These are phyloP conservation scores for Beroe forskalii DNA, from an alignment of 37 sponge, comb jelly and placozoan species.

Conservation along the genomic window DNA sequence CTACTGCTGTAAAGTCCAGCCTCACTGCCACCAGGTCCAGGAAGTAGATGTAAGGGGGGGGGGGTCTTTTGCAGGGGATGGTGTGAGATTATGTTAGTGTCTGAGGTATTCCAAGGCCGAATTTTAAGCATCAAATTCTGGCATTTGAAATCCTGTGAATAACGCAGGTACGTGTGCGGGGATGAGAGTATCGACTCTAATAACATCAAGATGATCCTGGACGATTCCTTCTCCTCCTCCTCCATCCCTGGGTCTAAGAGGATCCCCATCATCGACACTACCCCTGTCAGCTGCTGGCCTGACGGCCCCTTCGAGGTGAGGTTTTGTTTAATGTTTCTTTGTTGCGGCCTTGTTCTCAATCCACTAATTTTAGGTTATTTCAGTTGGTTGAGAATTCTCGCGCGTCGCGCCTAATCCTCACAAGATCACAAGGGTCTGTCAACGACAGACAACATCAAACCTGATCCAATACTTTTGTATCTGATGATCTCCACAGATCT, in stretches of 20 bases:
- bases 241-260: constrained; percentile 67
- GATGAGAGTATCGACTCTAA: constrained; percentile 65
- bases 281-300: constrained; percentile 80
- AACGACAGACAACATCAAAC: too few species aligned
- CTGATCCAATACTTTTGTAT: too few species aligned
- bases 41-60: not conserved
- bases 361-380: too few species aligned
- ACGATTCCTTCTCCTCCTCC: constrained; percentile 75
- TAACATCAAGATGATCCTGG: constrained; percentile 74
- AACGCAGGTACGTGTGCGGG: constrained; percentile 74
- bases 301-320: constrained; percentile 67
- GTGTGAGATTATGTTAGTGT: too few species aligned
- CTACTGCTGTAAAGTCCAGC: constrained; percentile 79
- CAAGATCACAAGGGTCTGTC: too few species aligned
- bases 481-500: constrained; percentile 71
- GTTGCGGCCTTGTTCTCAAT: too few species aligned
- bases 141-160: too few species aligned
- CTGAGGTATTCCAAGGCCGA: too few species aligned
- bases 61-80: too few species aligned
- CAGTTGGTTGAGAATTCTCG: too few species aligned
- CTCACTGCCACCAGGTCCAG: constrained; percentile 71
- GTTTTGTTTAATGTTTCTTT: not conserved
- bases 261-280: constrained; percentile 72
- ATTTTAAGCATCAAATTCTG: too few species aligned
- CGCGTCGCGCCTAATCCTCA: too few species aligned